phyloP scores from a whole-genome alignment of 1,140 invertebrate genomes.

The Rhyacophila brunnea region DNA sequence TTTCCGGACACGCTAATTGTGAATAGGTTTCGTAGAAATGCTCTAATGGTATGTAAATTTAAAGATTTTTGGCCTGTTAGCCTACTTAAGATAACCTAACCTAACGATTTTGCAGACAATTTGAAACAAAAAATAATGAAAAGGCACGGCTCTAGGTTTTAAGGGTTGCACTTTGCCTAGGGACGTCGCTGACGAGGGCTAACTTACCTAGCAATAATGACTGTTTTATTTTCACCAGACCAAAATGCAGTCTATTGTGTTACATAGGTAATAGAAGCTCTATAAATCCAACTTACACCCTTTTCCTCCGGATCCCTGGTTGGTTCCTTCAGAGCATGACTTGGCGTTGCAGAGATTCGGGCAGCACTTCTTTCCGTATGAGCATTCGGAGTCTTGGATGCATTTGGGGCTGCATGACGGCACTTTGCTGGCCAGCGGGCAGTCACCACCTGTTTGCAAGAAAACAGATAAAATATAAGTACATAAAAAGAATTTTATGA shows the following conservation, averaged over 20 bases:
- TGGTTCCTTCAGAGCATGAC: constrained; percentile 56
- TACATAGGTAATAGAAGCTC: not conserved
- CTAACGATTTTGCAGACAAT: no score
- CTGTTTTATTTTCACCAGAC: not conserved
- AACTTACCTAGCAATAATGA: not conserved
- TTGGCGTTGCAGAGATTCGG: constrained; percentile 66
- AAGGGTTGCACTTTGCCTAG: not conserved
- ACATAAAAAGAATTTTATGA: no score
- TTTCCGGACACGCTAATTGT: no score
- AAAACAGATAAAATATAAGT: no score
- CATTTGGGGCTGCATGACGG: constrained; percentile 66
- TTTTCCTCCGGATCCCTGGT: constrained; percentile 11
- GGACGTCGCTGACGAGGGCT: not conserved
- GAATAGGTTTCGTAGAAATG: no score
- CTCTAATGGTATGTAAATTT: no score
- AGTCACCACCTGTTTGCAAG: constrained; percentile 46
- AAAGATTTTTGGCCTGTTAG: no score
- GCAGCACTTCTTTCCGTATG: constrained; percentile 64
- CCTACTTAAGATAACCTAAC: no score
- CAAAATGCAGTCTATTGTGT: not conserved
- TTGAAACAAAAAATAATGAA: not conserved
- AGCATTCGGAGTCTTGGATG: constrained; percentile 63
- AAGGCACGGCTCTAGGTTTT: not conserved
- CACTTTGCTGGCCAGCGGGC: constrained; percentile 63
- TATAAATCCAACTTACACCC: constrained; percentile 2